phyloP scores from a whole-genome alignment of 2,113 vertebrate species.

The Tapirus terrestris region DNA sequence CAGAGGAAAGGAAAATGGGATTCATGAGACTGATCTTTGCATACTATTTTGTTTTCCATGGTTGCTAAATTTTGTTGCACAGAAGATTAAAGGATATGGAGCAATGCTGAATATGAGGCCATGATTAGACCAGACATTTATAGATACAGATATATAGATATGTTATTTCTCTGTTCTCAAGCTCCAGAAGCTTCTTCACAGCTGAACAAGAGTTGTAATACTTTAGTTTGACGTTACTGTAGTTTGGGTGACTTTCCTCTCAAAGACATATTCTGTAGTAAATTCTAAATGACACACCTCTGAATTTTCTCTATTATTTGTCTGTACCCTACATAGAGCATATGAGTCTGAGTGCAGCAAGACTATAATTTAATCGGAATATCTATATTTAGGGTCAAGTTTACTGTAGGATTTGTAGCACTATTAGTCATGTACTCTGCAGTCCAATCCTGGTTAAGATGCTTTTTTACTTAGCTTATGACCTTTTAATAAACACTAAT shows the following conservation, averaged over 20 bases:
- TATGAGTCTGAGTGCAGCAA: not conserved
- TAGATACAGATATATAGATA: not conserved
- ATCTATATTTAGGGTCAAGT: not conserved
- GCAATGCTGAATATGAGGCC: not conserved
- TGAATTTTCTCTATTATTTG: not conserved
- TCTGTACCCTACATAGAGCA: not conserved
- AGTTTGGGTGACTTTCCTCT: not conserved
- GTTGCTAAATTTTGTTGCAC: not conserved
- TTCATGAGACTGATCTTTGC: not conserved
- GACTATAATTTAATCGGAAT: not conserved
- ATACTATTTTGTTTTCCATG: not conserved
- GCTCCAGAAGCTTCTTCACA: not conserved
- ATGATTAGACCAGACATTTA: not conserved
- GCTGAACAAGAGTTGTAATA: not conserved
- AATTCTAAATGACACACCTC: not conserved
- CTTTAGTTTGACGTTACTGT: not conserved
- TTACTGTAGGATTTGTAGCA: not conserved
- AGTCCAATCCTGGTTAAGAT: not conserved
- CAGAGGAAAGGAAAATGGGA: not conserved
- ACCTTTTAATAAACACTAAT: not conserved
- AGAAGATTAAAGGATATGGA: not conserved
- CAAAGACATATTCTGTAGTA: not conserved
- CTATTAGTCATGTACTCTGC: not conserved
- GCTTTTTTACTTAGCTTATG: not conserved
- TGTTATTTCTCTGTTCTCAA: not conserved